Evolutionary conservation across 2,888 invertebrate species (phyloP), one percentile per base, ranked within the genome.

Genomic region (Molorchus minor): DNA sequence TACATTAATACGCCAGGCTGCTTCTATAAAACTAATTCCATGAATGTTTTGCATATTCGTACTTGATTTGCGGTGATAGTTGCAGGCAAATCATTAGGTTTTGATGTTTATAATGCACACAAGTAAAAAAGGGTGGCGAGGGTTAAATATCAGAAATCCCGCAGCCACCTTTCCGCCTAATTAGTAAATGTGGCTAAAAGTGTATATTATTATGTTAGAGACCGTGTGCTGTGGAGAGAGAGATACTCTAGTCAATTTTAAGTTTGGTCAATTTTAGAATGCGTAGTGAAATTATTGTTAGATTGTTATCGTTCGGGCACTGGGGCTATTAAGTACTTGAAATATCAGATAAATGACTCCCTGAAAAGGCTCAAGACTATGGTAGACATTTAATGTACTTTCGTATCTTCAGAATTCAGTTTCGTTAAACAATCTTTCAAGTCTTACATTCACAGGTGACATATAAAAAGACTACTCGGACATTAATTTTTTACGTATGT

Each of bases 251-350:
- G 81, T 81, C 81, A 81, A 81, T 81, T 80, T 81, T 81, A 69
- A 76, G 79, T 80, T 80, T 77, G 71, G 81, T 81, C 81, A 81
- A 81, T 81, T 81, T 77, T 80, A 80, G 79, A 74, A 72, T 62
- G 67, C 72, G 77, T 79, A 78, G 78, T 74, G 71, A 76, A 77
- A 76, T 76, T 69, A 72, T 73, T 71, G 68, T 75, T 75, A 79
- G 77, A 75, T 73, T 72, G 72, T 75, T 76, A 74, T 75, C 65
- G 67, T 64, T 70, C 67, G 65, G 66, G 73, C 75, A 75, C 75
- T 71, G 67, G 72, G n/a, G 73, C 70, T 72, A 74, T 52, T 70
- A 69, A 66, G 47, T 53, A 63, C 58, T 38, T 13, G 7, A 38
- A 56, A 61, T 10, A 33, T 25, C 8, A 25, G 25, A 25, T 5